Evolutionary conservation across 2,888 invertebrate genomes (phyloP).

Genomic region (Drosophila histrio): DNA sequence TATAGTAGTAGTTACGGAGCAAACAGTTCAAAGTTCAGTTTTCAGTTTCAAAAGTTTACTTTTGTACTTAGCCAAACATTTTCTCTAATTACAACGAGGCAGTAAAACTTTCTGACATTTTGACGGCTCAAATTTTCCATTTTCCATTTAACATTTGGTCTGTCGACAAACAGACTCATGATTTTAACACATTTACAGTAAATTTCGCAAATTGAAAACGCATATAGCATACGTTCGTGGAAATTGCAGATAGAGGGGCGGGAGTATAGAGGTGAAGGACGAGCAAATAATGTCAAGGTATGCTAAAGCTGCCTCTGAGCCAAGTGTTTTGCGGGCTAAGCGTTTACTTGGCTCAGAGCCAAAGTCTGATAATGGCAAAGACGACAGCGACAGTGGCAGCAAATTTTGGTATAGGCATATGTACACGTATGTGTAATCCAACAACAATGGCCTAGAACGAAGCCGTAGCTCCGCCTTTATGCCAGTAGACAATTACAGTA

Average conservation of each 20-base stretch:
- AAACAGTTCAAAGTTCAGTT: slow-evolving; percentile 8
- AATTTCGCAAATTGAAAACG: slow-evolving; percentile 73
- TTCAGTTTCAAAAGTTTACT: slow-evolving; percentile 13
- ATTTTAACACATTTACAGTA: slow-evolving; percentile 68
- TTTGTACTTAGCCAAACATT: slow-evolving; percentile 35
- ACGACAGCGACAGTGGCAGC: slow-evolving; percentile 5
- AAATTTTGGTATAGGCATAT: slow-evolving; percentile 20
- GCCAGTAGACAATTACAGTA: slow-evolving; percentile 75
- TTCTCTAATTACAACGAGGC: slow-evolving; percentile 43
- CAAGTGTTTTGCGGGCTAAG: slow-evolving; percentile 64
- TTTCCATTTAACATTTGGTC: slow-evolving; percentile 10
- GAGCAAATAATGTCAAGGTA: slow-evolving; percentile 73
- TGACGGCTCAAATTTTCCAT: slow-evolving; percentile 12
- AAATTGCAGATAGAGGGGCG: background rate
- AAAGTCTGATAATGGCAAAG: slow-evolving; percentile 62
- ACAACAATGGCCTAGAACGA: slow-evolving; percentile 42
- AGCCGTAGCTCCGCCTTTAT: slow-evolving; percentile 5
- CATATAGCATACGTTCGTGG: slow-evolving; percentile 38
- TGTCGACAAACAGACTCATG: slow-evolving; percentile 42
- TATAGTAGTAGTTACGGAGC: background rate
- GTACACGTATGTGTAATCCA: slow-evolving; percentile 35
- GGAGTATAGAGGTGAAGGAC: slow-evolving; percentile 9
- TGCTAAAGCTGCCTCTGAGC: slow-evolving; percentile 47
- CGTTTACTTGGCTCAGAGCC: slow-evolving; percentile 67
- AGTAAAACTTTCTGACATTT: slow-evolving; percentile 37